Evolutionary conservation across 2,888 invertebrate species (phyloP), one percentile per base, ranked within the genome.

Genomic region (Catocala sponsa): DNA sequence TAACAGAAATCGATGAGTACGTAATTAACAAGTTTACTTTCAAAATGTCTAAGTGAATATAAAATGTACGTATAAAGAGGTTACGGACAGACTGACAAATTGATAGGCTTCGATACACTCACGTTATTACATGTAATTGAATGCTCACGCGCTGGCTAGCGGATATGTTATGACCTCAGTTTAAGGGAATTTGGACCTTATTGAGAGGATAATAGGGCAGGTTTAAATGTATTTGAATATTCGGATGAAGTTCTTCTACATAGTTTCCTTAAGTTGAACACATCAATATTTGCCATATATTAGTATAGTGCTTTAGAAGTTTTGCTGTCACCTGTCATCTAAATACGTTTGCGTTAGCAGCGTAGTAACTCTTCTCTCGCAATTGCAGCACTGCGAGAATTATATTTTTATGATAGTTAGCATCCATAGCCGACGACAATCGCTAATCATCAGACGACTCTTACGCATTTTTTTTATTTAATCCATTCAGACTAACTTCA

Each of bases 21-120:
- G 79, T 89, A 90, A 91, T 91, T 91, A 91, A 91, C 89, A 86
- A 88, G 89, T 86, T 87, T 82, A 85, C 90, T 92, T 92, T 91
- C 91, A 84, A 90, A 90, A 86, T 82, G 72, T 86, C 88, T 88
- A 87, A 90, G 88, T 89, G 88, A 79, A 77, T 77, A 77, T 78
- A 79, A 79, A 78, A 76, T 68, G 52, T 58, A 70, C 61, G 65
- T 75, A 74, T 79, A 79, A 82, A 81, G 81, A 78, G 79, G 78
- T 82, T 78, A 80, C 74, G 64, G 74, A 72, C 78, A 81, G 83
- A 84, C 86, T 80, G 82, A 87, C 85, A 89, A 88, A 89, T 89
- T 89, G 88, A 90, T 90, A 85, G 88, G 82, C 86, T 83, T 84
- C 88, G 82, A 85, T 83, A 83, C 78, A 80, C 79, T 82, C 80